Percentiles rank a stretch among this genome's conserved stretches.
These are phyloP conservation scores for Lycocerus yunnanus DNA, from an alignment of 2,888 invertebrate species.

Conservation along the genomic window DNA sequence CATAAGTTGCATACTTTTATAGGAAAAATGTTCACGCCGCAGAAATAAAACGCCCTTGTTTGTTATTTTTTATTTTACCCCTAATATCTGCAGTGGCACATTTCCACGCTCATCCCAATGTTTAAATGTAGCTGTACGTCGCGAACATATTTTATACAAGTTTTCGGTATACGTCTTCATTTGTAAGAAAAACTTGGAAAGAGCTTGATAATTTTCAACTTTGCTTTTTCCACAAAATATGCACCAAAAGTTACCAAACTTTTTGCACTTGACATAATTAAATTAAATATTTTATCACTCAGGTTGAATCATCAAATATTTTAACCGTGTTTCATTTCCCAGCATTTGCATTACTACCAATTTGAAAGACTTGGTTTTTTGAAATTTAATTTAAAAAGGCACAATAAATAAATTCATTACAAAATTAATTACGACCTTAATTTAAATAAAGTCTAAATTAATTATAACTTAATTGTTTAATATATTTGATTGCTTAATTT, in stretches of 20 bases:
- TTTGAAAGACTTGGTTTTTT: neutral
- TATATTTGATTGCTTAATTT: neutral
- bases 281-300: conserved; percentile 4
- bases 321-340: neutral
- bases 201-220: conserved; percentile 30
- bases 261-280: conserved; percentile 7
- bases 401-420: neutral
- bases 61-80: neutral
- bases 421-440: neutral
- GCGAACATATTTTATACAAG: conserved; percentile 29
- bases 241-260: conserved; percentile 20
- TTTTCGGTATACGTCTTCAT: conserved; percentile 31
- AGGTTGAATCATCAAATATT: neutral
- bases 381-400: neutral
- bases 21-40: neutral
- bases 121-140: conserved; percentile 17
- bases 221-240: conserved; percentile 18
- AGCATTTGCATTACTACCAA: neutral
- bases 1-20: neutral
- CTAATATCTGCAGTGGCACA: neutral
- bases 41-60: neutral
- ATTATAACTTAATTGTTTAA: neutral
- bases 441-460: neutral
- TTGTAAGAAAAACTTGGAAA: conserved; percentile 25
- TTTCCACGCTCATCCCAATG: conserved; percentile 17